A percentile compares a stretch with the other conserved stretches of the same genome.
Evolutionary conservation across 2,113 vertebrate genomes (phyloP).

Genomic region (Panthera uncia): DNA sequence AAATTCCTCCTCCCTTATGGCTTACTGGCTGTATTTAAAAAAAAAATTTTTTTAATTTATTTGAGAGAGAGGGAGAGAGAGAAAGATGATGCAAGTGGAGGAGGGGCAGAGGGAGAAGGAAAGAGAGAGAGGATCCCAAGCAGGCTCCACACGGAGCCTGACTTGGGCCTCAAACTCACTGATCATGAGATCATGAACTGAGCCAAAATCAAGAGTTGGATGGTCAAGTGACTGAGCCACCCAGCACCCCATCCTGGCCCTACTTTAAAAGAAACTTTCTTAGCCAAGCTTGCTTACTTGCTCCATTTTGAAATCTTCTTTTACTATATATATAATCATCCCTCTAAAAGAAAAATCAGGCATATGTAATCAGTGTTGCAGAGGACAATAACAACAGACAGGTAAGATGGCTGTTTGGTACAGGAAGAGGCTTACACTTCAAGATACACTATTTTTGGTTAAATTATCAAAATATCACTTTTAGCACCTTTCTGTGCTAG

Average conservation of each 20-base stretch:
- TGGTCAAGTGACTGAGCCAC: no score
- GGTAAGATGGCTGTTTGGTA: background rate
- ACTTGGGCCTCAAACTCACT: no score
- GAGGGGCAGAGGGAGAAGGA: no score
- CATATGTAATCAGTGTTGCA: background rate
- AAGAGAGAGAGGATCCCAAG: no score
- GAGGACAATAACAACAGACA: background rate
- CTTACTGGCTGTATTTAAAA: background rate
- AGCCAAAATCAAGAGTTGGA: no score
- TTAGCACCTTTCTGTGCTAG: background rate
- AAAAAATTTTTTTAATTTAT: no score
- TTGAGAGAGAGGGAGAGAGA: no score
- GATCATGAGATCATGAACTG: no score
- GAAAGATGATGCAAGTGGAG: no score
- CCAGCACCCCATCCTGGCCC: background rate
- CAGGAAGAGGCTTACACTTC: background rate
- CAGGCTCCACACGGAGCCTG: no score
- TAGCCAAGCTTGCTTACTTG: background rate
- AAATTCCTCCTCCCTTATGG: background rate
- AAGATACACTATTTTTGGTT: background rate
- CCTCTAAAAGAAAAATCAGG: background rate
- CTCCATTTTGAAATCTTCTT: background rate
- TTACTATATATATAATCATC: background rate
- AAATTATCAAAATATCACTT: constrained; percentile 17
- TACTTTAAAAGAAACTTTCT: background rate